These are phyloP conservation scores for Acromyrmex heyeri DNA, from an alignment of 1,140 invertebrate species.

Conservation along the genomic window DNA sequence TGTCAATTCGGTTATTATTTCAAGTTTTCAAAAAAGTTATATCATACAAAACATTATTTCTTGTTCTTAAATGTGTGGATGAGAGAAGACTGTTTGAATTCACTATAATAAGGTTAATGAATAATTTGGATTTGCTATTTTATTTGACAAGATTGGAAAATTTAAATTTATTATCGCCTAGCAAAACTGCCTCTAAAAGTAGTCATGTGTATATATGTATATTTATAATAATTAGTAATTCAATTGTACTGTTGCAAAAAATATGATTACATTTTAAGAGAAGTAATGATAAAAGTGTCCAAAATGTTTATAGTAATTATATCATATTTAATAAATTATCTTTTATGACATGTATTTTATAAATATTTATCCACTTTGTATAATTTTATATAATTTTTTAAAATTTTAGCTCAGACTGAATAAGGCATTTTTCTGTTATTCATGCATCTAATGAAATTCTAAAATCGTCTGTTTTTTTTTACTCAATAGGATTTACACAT, in stretches of 20 bases:
- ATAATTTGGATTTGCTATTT: neutral
- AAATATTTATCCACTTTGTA: conserved; percentile 10
- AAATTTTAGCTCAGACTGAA: no score
- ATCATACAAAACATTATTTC: conserved; percentile 18
- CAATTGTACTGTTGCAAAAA: conserved; percentile 48
- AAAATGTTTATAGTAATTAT: conserved; percentile 71
- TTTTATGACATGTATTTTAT: neutral
- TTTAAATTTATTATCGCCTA: neutral
- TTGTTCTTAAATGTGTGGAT: conserved; percentile 40
- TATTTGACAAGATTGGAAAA: neutral
- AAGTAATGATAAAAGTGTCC: conserved; percentile 56
- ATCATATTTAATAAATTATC: conserved; percentile 53
- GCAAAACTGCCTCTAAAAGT: conserved; percentile 45
- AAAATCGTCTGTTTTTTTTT: no score
- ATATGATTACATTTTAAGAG: conserved; percentile 35
- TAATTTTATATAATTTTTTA: no score
- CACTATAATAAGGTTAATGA: neutral
- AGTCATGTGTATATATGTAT: conserved; percentile 69
- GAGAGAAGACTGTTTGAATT: conserved; percentile 27
- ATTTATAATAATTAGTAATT: conserved; percentile 70
- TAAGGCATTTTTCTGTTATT: no score
- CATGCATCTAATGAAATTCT: no score
- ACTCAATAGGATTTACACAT: no score
- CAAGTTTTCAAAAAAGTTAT: conserved; percentile 5
- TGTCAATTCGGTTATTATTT: conserved; percentile 8